Conservation (phyloP, 2,113 vertebrate species). For the Sterna hirundo region DNA sequence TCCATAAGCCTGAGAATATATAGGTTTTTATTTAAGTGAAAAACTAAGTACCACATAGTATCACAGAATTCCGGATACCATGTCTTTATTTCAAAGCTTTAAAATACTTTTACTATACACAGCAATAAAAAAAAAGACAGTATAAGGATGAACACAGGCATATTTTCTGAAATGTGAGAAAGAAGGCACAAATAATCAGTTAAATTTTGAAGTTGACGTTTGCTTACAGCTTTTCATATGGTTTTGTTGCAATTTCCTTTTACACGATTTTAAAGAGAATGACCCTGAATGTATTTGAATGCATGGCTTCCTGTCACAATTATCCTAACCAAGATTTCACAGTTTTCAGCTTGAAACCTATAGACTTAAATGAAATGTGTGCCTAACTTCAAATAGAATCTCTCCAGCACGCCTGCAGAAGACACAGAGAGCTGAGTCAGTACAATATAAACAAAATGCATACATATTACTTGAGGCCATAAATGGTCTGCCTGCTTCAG, state of each 20-base stretch:
- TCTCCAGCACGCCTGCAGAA: not conserved
- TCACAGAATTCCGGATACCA: not conserved
- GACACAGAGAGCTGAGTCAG: not conserved
- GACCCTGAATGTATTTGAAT: not conserved
- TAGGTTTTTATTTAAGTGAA: not conserved
- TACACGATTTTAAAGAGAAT: not conserved
- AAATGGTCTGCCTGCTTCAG: not conserved
- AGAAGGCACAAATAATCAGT: not conserved
- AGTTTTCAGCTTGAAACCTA: not conserved
- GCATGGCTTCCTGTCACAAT: not conserved
- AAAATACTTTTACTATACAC: not conserved
- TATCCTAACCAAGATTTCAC: not conserved
- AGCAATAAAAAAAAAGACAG: not conserved
- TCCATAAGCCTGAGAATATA: not conserved
- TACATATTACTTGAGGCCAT: not conserved
- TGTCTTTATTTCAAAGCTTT: not conserved
- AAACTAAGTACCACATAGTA: not conserved
- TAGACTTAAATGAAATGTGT: not conserved
- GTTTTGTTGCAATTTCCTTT: not conserved
- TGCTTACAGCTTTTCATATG: not conserved
- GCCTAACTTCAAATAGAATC: not conserved
- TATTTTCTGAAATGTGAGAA: not conserved
- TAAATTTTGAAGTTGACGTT: not conserved
- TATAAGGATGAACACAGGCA: not conserved
- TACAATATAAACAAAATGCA: not conserved